A percentile compares a stretch with the other conserved stretches of the same genome.
Conservation (phyloP, 2,888 invertebrate genomes). For the Synergus japonicus region DNA sequence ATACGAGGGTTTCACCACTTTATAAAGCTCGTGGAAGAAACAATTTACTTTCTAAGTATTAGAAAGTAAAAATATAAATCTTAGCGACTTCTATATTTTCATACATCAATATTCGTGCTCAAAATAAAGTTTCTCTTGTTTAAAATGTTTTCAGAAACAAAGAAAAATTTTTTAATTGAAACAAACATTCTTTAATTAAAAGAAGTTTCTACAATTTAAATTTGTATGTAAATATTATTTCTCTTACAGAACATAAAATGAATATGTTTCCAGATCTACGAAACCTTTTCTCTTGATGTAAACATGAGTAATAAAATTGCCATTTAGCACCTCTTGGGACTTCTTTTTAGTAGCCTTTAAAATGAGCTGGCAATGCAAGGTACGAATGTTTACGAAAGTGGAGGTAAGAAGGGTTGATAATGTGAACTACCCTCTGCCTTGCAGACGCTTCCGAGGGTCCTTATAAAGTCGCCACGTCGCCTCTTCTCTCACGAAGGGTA, state of each 20-base stretch:
- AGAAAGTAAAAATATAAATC: neutral
- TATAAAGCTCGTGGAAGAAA: neutral
- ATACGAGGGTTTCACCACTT: conserved; percentile 21
- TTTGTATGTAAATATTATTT: too few species aligned
- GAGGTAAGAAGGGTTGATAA: conserved; percentile 68
- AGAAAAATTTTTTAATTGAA: neutral
- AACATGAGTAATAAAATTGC: neutral
- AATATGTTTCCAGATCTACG: neutral
- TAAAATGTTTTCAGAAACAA: neutral
- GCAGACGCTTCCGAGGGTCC: conserved; percentile 66
- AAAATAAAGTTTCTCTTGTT: too few species aligned
- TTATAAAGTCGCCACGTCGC: conserved; percentile 64
- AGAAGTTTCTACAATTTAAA: neutral
- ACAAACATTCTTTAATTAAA: neutral
- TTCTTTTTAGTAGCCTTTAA: neutral
- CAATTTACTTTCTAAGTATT: neutral
- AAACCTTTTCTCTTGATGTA: neutral
- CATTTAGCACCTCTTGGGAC: neutral
- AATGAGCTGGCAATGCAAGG: conserved; percentile 52
- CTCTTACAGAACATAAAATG: neutral
- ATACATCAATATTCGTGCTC: too few species aligned
- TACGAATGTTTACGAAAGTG: conserved; percentile 72
- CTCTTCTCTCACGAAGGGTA: conserved; percentile 57
- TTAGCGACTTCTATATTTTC: neutral
- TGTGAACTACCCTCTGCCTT: conserved; percentile 59